Evolutionary conservation across 2,113 vertebrate species (phyloP).

Genomic region (Ciconia boyciana): DNA sequence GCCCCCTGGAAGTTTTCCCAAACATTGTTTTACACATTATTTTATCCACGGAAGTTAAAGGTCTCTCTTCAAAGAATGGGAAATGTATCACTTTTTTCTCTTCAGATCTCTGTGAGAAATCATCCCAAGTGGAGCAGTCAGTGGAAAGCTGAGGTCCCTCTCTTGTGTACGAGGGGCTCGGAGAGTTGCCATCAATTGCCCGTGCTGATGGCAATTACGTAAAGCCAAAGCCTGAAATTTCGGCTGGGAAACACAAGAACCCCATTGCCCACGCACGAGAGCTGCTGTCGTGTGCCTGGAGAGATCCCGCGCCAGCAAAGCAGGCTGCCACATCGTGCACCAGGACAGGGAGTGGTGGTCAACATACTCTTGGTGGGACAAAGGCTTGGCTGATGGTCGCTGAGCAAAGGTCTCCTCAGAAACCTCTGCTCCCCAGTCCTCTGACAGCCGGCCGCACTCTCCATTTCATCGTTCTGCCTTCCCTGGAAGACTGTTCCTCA

Average conservation of each 20-base stretch:
- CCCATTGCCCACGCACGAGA: too few relatives aligned
- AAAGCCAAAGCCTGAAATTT: neutral
- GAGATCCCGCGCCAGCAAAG: neutral
- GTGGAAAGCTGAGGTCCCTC: neutral
- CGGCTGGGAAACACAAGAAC: neutral
- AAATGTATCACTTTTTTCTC: neutral
- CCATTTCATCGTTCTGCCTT: neutral
- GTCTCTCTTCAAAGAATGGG: conserved; percentile 57
- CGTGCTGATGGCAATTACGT: neutral
- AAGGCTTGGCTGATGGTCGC: neutral
- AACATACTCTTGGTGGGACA: neutral
- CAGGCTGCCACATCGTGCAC: neutral
- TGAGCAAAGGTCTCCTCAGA: neutral
- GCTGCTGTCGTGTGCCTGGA: neutral
- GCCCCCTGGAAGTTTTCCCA: conserved; percentile 57
- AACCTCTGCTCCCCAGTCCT: neutral
- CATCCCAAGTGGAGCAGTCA: neutral
- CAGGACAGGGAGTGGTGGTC: neutral
- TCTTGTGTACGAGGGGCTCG: neutral
- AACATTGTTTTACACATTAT: conserved; percentile 57
- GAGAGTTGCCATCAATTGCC: rapidly evolving
- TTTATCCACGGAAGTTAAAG: conserved; percentile 51
- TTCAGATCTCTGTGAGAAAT: neutral
- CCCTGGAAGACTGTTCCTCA: neutral
- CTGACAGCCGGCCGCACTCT: neutral